Conservation (phyloP, 2,113 vertebrate genomes). For the Paramisgurnus dabryanus region DNA sequence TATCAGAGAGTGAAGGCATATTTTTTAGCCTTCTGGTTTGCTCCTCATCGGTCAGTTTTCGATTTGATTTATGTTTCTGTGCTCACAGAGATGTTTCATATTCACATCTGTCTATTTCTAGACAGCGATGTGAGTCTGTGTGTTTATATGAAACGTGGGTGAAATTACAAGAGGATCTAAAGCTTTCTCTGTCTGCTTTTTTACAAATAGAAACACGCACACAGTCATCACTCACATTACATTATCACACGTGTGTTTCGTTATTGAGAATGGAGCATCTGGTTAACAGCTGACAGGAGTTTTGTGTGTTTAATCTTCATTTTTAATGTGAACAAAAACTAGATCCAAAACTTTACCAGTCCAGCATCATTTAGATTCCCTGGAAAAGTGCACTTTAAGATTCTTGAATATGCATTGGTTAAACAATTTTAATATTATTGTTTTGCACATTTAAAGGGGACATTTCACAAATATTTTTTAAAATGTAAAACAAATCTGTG, state of each 20-base stretch:
- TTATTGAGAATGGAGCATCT: slow-evolving; percentile 10
- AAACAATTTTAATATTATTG: no score
- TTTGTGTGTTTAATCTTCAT: not conserved
- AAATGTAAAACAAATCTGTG: no score
- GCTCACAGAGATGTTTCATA: slow-evolving; percentile 26
- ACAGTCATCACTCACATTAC: not conserved
- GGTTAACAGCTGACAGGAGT: slow-evolving; percentile 22
- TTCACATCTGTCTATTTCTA: slow-evolving; percentile 22
- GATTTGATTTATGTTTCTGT: slow-evolving; percentile 45
- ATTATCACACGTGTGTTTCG: slow-evolving; percentile 17
- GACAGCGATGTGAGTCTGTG: not conserved
- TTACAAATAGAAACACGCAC: slow-evolving; percentile 11
- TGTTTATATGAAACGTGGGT: slow-evolving; percentile 48
- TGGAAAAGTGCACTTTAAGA: no score
- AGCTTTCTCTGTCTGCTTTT: slow-evolving; percentile 31
- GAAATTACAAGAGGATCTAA: slow-evolving; percentile 45
- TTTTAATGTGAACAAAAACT: slow-evolving; percentile 29
- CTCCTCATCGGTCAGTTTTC: slow-evolving; percentile 20
- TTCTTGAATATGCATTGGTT: no score
- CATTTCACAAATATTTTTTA: no score
- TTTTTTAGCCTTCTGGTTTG: slow-evolving; percentile 45
- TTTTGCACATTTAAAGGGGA: no score
- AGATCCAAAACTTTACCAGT: slow-evolving; percentile 3
- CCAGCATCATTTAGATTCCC: not conserved
- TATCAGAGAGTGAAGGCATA: slow-evolving; percentile 46